These are phyloP conservation scores for Polymixis lichenea DNA, from an alignment of 2,888 invertebrate species.

Conservation along the genomic window DNA sequence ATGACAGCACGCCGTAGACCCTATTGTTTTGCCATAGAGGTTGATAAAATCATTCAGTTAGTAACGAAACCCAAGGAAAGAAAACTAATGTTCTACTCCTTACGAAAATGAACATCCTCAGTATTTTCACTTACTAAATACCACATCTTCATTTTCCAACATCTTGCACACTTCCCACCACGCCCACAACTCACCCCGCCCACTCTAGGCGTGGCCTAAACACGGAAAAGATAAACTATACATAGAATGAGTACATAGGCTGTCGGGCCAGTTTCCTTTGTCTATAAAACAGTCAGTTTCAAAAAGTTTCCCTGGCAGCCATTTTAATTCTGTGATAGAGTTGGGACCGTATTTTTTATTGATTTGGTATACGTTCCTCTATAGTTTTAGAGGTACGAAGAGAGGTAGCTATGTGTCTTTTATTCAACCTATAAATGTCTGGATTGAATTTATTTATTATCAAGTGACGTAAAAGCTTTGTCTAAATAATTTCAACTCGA, in stretches of 20 bases:
- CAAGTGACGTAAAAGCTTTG: too few relatives aligned
- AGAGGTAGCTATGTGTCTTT: not conserved
- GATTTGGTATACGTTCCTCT: conserved; percentile 30
- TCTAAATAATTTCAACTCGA: too few relatives aligned
- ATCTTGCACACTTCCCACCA: conserved; percentile 64
- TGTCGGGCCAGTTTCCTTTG: conserved; percentile 55
- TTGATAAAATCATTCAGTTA: too few relatives aligned
- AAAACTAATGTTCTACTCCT: not conserved
- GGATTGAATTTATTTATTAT: too few relatives aligned
- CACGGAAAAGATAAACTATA: conserved; percentile 63
- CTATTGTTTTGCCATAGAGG: too few relatives aligned
- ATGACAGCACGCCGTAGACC: too few relatives aligned
- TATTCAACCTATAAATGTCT: not conserved
- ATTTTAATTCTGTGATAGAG: conserved; percentile 30
- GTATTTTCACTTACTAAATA: not conserved
- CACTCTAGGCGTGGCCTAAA: conserved; percentile 75
- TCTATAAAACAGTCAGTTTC: conserved; percentile 61
- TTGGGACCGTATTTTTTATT: conserved; percentile 25
- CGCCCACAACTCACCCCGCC: conserved; percentile 78
- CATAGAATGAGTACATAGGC: conserved; percentile 57
- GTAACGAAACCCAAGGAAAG: too few relatives aligned
- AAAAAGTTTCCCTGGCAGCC: conserved; percentile 55
- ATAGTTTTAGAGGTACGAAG: not conserved
- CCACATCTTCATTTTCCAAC: conserved; percentile 52
- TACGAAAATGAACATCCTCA: not conserved